Conservation (phyloP, 1,140 invertebrate genomes). For the Calycopis cecrops region DNA sequence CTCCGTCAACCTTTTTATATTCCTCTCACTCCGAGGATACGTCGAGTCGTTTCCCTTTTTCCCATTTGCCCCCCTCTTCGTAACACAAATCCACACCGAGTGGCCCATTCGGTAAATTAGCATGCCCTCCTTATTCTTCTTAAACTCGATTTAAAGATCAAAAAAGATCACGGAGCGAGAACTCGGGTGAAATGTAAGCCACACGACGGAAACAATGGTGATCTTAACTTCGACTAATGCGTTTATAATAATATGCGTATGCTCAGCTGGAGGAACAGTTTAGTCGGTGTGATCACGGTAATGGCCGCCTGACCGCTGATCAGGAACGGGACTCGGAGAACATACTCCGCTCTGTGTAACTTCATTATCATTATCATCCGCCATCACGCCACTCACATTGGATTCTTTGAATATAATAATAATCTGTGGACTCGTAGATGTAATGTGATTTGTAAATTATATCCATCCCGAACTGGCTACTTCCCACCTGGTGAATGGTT, state of each 20-base stretch:
- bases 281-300: conserved; percentile 46
- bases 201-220: conserved; percentile 47
- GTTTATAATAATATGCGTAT: conserved; percentile 61
- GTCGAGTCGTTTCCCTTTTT: conserved; percentile 63
- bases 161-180: conserved; percentile 38
- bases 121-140: conserved; percentile 28
- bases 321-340: conserved; percentile 45
- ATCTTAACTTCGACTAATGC: conserved; percentile 54
- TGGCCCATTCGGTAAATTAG: conserved; percentile 48
- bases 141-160: conserved; percentile 55
- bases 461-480: too few species aligned
- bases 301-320: conserved; percentile 49
- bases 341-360: conserved; percentile 18
- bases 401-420: too few species aligned
- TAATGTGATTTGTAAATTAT: too few species aligned
- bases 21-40: conserved; percentile 42
- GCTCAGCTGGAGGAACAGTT: conserved; percentile 43
- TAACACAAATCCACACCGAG: conserved; percentile 33
- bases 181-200: conserved; percentile 32
- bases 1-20: conserved; percentile 23
- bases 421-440: too few species aligned
- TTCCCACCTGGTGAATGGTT: too few species aligned
- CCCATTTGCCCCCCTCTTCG: conserved; percentile 43
- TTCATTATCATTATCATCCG: background rate
- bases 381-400: too few species aligned